A percentile compares a stretch with the other conserved stretches of the same genome.
These are phyloP conservation scores for Silurus meridionalis DNA, from an alignment of 2,113 vertebrate species.

Conservation along the genomic window DNA sequence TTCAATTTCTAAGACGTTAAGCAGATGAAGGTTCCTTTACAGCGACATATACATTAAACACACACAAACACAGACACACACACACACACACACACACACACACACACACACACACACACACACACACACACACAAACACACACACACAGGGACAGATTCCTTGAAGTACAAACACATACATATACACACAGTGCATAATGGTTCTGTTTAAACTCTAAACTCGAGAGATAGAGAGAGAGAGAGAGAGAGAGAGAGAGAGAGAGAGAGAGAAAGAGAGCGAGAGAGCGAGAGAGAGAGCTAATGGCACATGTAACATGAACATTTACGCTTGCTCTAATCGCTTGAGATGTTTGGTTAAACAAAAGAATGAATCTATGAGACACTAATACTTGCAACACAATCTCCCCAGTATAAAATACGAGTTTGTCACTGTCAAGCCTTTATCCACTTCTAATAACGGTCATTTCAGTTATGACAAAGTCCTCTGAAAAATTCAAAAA, in stretches of 20 bases:
- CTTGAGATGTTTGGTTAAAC: slow-evolving; percentile 62
- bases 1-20: slow-evolving; percentile 49
- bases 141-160: slow-evolving; percentile 34
- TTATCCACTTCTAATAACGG: neutral
- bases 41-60: slow-evolving; percentile 27
- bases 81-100: slow-evolving; percentile 23
- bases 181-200: slow-evolving; percentile 33
- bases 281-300: slow-evolving; percentile 16
- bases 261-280: neutral
- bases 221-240: neutral
- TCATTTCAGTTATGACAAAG: neutral
- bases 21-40: slow-evolving; percentile 44
- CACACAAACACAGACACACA: slow-evolving; percentile 17
- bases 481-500: slow-evolving; percentile 9
- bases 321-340: slow-evolving; percentile 64
- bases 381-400: slow-evolving; percentile 61
- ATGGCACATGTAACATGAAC: slow-evolving; percentile 45
- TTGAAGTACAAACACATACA: slow-evolving; percentile 10
- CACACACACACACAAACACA: slow-evolving; percentile 24
- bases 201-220: slow-evolving; percentile 26
- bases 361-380: slow-evolving; percentile 56
- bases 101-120: slow-evolving; percentile 17
- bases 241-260: neutral
- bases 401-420: slow-evolving; percentile 30
- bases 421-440: slow-evolving; percentile 39